Evolutionary conservation across 2,888 invertebrate species (phyloP).

Genomic region (Brachyptera putata): DNA sequence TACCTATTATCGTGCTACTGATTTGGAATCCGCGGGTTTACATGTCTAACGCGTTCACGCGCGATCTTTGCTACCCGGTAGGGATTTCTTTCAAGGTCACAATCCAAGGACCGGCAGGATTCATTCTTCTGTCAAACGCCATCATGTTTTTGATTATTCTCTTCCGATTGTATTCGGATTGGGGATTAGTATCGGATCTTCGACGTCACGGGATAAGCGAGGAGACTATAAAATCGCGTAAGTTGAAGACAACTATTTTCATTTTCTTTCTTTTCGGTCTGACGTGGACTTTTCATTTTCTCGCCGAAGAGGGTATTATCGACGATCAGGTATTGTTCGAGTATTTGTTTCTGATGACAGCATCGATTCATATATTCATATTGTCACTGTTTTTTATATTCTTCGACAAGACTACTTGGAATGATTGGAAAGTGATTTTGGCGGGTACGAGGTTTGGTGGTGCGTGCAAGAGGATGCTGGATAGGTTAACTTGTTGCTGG

Average conservation of each 20-base stretch:
- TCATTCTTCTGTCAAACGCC: background rate
- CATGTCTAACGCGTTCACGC: background rate
- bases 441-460: too few species aligned
- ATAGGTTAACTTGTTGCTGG: too few species aligned
- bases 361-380: background rate
- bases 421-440: background rate
- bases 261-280: too few species aligned
- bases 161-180: background rate
- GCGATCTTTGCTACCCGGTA: background rate
- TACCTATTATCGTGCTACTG: background rate
- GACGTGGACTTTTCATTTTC: slow-evolving; percentile 1
- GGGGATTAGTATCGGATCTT: background rate
- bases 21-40: background rate
- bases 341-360: background rate
- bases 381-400: background rate
- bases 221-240: background rate
- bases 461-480: too few species aligned
- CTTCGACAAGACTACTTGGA: background rate
- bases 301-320: background rate
- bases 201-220: background rate
- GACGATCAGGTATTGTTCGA: background rate
- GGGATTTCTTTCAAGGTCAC: background rate
- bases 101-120: background rate
- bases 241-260: background rate
- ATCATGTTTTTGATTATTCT: background rate